phyloP scores from a whole-genome alignment of 2,888 invertebrate species.

The Apamea sordens region DNA sequence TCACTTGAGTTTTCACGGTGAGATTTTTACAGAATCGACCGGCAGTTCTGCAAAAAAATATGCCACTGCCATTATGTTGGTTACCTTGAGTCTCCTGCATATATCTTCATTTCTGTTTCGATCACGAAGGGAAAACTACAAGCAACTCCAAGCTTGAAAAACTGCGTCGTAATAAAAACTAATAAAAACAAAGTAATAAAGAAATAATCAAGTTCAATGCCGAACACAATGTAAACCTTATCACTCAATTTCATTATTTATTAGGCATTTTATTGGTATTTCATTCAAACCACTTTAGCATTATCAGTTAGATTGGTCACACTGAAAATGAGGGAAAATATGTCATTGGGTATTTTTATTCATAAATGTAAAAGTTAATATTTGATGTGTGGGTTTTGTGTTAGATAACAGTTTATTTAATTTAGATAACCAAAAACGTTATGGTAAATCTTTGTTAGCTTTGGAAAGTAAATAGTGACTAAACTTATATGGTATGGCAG shows the following conservation, averaged over 20 bases:
- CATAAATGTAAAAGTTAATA: constrained; percentile 2
- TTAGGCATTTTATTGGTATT: constrained; percentile 39
- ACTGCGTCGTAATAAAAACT: constrained; percentile 5
- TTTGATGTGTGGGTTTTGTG: constrained; percentile 15
- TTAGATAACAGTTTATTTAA: constrained; percentile 42
- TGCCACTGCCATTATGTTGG: background rate
- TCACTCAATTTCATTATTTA: constrained; percentile 40
- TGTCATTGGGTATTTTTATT: constrained; percentile 26
- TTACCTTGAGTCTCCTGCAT: background rate
- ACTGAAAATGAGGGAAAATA: constrained; percentile 16
- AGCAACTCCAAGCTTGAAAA: background rate
- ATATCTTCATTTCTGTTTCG: background rate
- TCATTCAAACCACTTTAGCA: constrained; percentile 49
- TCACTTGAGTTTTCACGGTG: too few relatives aligned
- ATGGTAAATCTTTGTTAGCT: constrained; percentile 23
- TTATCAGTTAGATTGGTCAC: constrained; percentile 50
- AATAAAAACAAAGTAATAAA: background rate
- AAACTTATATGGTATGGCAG: background rate
- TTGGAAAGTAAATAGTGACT: constrained; percentile 21
- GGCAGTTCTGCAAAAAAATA: background rate
- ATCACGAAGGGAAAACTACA: background rate
- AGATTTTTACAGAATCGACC: too few relatives aligned
- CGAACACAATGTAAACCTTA: constrained; percentile 32
- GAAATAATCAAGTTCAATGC: constrained; percentile 28
- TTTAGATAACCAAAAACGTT: constrained; percentile 22